Evolutionary conservation across 1,140 invertebrate species (phyloP).

Genomic region (Trichonephila clavipes): DNA sequence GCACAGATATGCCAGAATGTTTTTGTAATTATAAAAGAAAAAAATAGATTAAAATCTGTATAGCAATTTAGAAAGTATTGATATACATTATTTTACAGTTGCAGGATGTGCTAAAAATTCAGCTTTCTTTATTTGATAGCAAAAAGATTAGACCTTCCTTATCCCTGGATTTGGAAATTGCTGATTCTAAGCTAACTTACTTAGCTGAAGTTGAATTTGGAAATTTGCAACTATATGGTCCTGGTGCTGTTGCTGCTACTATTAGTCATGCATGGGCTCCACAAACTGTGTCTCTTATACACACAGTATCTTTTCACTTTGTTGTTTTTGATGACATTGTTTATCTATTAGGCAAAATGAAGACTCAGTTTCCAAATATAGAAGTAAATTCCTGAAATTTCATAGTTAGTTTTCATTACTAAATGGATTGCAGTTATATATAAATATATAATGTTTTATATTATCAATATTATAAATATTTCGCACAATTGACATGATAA

Average conservation of each 20-base stretch:
- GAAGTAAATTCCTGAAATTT: slow-evolving; percentile 38
- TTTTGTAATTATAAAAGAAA: too few relatives aligned
- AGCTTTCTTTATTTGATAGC: slow-evolving; percentile 23
- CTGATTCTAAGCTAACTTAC: slow-evolving; percentile 69
- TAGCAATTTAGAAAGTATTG: too few relatives aligned
- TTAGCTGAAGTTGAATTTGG: slow-evolving; percentile 75
- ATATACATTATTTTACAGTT: too few relatives aligned
- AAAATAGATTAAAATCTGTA: too few relatives aligned
- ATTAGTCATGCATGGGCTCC: slow-evolving; percentile 69
- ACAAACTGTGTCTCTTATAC: slow-evolving; percentile 67
- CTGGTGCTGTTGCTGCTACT: slow-evolving; percentile 71
- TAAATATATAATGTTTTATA: neutral
- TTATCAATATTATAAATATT: too few relatives aligned
- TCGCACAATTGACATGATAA: too few relatives aligned
- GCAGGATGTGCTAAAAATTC: too few relatives aligned
- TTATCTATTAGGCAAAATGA: slow-evolving; percentile 70
- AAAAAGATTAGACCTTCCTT: slow-evolving; percentile 59
- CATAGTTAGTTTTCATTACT: neutral
- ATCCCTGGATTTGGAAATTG: slow-evolving; percentile 66
- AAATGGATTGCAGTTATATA: neutral
- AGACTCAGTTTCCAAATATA: slow-evolving; percentile 74
- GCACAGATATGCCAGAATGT: too few relatives aligned
- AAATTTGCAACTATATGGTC: slow-evolving; percentile 72
- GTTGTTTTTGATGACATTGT: slow-evolving; percentile 74
- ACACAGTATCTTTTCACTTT: slow-evolving; percentile 75